phyloP scores from a whole-genome alignment of 2,113 vertebrate species.

The Microcebus griseorufus region DNA sequence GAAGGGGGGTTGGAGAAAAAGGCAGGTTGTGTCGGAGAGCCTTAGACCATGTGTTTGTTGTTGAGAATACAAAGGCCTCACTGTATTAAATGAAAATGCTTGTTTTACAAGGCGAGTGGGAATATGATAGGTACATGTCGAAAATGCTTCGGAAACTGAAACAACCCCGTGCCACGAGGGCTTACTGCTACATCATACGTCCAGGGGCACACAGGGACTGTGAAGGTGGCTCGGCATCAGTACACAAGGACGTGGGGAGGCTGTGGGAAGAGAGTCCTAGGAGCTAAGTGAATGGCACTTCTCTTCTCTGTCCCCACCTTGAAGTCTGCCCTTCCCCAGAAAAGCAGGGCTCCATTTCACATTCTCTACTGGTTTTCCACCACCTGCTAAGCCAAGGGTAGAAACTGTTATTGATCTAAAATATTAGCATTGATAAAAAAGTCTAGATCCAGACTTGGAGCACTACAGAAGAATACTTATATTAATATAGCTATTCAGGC shows the following conservation, averaged over 20 bases:
- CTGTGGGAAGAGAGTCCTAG: neutral
- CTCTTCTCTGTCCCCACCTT: neutral
- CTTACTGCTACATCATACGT: constrained; percentile 74
- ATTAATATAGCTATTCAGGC: neutral
- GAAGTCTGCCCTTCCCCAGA: neutral
- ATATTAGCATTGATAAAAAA: constrained; percentile 26
- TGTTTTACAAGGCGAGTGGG: constrained; percentile 80
- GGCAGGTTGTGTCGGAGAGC: constrained; percentile 66
- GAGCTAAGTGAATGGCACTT: neutral
- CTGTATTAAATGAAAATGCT: constrained; percentile 77
- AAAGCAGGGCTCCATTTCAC: neutral
- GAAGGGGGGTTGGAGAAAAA: constrained; percentile 60
- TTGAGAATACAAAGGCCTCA: constrained; percentile 84
- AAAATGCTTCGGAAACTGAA: constrained; percentile 80
- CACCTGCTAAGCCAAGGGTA: constrained; percentile 1
- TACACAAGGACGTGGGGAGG: neutral
- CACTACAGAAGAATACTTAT: neutral
- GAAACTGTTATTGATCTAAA: constrained; percentile 23
- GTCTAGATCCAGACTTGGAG: neutral
- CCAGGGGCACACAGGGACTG: constrained; percentile 39
- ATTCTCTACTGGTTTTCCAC: neutral
- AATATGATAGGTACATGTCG: constrained; percentile 81
- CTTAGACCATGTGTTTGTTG: constrained; percentile 79
- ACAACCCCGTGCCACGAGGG: constrained; percentile 65
- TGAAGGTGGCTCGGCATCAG: neutral